Percentiles rank a stretch among this genome's conserved stretches.
Evolutionary conservation across 1,140 invertebrate species (phyloP).

Genomic region (Hypothenemus hampei): DNA sequence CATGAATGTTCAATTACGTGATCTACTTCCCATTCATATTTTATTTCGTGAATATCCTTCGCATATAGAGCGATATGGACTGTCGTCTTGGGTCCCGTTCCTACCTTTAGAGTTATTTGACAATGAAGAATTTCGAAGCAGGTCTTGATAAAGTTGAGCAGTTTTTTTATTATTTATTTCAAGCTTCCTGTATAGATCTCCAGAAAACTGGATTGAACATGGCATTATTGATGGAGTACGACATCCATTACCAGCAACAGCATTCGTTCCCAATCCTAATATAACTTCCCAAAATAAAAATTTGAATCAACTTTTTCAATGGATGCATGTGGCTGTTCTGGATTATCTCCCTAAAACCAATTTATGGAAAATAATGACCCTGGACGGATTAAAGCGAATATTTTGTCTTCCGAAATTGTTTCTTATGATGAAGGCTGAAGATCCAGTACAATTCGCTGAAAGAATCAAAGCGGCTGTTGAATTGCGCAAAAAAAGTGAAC

Average conservation of each 20-base stretch:
- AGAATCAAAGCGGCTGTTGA: slow-evolving; percentile 57
- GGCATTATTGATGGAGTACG: slow-evolving; percentile 56
- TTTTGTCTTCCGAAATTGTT: slow-evolving; percentile 59
- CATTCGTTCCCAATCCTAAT: slow-evolving; percentile 55
- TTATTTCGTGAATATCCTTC: slow-evolving; percentile 38
- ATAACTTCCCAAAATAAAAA: slow-evolving; percentile 31
- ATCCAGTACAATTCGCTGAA: slow-evolving; percentile 58
- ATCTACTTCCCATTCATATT: slow-evolving; percentile 47
- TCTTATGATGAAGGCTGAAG: slow-evolving; percentile 65
- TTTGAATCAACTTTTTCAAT: slow-evolving; percentile 49
- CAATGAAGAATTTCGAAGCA: slow-evolving; percentile 62
- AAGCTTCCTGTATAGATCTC: slow-evolving; percentile 52
- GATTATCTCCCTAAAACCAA: slow-evolving; percentile 48
- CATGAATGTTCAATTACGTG: slow-evolving; percentile 43
- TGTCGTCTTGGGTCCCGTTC: slow-evolving; percentile 45
- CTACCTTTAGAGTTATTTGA: slow-evolving; percentile 67
- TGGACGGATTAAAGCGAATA: slow-evolving; percentile 51
- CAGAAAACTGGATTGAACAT: slow-evolving; percentile 63
- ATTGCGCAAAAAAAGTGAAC: slow-evolving; percentile 54
- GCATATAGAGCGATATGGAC: slow-evolving; percentile 3
- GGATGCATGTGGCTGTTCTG: slow-evolving; percentile 60
- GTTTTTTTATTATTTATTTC: neutral
- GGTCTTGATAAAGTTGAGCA: slow-evolving; percentile 41
- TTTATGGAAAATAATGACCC: slow-evolving; percentile 49
- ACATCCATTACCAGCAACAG: slow-evolving; percentile 61